Evolutionary conservation across 2,113 vertebrate genomes (phyloP), one percentile per base, ranked within the genome.

Genomic region (Oreochromis aureus): DNA sequence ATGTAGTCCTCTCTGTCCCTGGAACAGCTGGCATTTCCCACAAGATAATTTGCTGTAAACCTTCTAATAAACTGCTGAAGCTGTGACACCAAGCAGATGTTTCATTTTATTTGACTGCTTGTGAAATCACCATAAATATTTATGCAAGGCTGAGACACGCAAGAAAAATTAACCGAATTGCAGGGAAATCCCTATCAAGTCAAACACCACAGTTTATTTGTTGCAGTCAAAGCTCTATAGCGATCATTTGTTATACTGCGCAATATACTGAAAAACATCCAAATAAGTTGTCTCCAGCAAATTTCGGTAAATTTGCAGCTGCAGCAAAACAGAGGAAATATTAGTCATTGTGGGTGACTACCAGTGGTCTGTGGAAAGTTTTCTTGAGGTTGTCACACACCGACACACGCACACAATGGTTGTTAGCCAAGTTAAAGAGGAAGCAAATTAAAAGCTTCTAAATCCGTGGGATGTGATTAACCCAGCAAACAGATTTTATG

Each of bases 1-100:
- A 66, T 84, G n/a, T 88, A 80, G 80, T 87, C 44, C n/a, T 81
- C 34, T 59, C 10, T 87, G 36, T 84, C 83, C 44, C 44, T 78
- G 48, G 86, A 83, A 83, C 30, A n/a, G 53, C 2, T 58, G 69
- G 80, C 51, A 71, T 85, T 36, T 80, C 89, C 10, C 39, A 39
- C 3, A 83, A 59, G 54, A 36, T 86, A 39, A 51, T 69, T 88
- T 22, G 27, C 54, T 89, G 81, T 82, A 56, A 91, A 82, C 51
- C 79, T 82, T 90, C 15, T 27, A 93, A 92, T 93, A 93, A 94
- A 94, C 84, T 87, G 79, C 80, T 32, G 83, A 88, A 41, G 78
- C 73, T 89, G 86, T 73, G 84, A 92, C 44, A 81, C 80, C 44
- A 18, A 83, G 56, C 19, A 84, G 10, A 81, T 56, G 39, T 91